Evolutionary conservation across 53 echinoderm and acorn worm genomes (phyloP).

Genomic region (Apostichopus leukothele): DNA sequence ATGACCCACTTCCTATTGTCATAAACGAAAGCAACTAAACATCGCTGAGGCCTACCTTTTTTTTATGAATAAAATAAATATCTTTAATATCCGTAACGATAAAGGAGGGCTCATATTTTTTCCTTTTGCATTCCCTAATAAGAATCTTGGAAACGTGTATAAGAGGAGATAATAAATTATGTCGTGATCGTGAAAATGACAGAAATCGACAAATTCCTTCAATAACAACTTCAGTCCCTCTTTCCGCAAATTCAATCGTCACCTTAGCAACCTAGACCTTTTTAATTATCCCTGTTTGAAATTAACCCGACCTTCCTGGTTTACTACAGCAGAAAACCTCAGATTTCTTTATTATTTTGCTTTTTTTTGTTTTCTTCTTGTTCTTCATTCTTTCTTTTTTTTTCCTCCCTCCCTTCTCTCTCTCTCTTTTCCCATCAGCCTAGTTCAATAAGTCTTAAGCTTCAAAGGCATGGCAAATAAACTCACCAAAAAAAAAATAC

Average conservation of each 20-base stretch:
- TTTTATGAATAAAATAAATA: background rate
- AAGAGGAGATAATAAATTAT: background rate
- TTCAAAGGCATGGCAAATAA: slow-evolving; percentile 45
- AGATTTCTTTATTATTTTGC: slow-evolving; percentile 1
- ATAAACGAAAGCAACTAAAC: background rate
- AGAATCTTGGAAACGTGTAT: background rate
- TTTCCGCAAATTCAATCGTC: slow-evolving; percentile 10
- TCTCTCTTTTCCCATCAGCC: background rate
- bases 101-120: background rate
- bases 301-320: slow-evolving; percentile 39
- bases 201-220: background rate
- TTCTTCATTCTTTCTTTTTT: too few relatives aligned
- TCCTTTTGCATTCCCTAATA: background rate
- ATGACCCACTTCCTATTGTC: background rate
- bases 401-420: too few relatives aligned
- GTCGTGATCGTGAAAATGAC: background rate
- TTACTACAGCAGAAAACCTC: slow-evolving; percentile 26
- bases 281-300: slow-evolving; percentile 41
- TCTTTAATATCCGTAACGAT: background rate
- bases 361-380: background rate
- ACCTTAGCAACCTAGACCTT: slow-evolving; percentile 33
- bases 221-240: background rate
- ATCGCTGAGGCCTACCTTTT: background rate
- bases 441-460: slow-evolving; percentile 29
- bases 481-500: slow-evolving; percentile 5